These are phyloP conservation scores for Pachymerium ferrugineum DNA, from an alignment of 2,888 invertebrate species.

Conservation along the genomic window DNA sequence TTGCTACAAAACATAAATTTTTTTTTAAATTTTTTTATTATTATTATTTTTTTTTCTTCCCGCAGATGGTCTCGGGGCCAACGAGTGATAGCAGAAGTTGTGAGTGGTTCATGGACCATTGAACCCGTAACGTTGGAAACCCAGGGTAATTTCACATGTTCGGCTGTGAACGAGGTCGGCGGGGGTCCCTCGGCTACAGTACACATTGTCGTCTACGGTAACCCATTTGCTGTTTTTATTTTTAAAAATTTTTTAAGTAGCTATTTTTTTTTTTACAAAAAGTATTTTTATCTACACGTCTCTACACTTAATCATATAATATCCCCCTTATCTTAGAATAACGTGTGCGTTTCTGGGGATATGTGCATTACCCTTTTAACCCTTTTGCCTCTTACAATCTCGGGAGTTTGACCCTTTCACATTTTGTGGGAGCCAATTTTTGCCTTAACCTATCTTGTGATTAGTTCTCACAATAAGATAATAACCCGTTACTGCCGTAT, in stretches of 20 bases:
- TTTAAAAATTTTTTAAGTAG: not conserved
- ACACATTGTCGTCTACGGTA: conserved; percentile 65
- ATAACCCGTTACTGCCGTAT: not conserved
- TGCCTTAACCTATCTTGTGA: not conserved
- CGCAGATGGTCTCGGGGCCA: conserved; percentile 72
- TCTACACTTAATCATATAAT: no score
- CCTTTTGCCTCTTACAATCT: not conserved
- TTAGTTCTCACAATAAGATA: not conserved
- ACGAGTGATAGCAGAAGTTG: conserved; percentile 66
- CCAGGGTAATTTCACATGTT: conserved; percentile 82
- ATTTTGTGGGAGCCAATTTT: not conserved
- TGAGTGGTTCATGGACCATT: conserved; percentile 69
- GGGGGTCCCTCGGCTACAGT: conserved; percentile 64
- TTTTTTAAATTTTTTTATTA: conserved; percentile 20
- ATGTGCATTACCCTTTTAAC: not conserved
- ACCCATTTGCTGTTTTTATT: conserved; percentile 35
- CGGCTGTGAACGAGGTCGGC: conserved; percentile 78
- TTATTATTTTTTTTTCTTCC: not conserved
- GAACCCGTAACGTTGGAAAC: conserved; percentile 78
- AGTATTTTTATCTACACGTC: no score
- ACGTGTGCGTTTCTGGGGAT: no score
- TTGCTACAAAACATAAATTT: conserved; percentile 1
- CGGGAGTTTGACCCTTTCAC: not conserved
- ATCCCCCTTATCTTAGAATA: no score
- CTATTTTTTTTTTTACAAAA: no score